These are phyloP conservation scores for Cephus runcator DNA, from an alignment of 2,888 invertebrate species.

Conservation along the genomic window DNA sequence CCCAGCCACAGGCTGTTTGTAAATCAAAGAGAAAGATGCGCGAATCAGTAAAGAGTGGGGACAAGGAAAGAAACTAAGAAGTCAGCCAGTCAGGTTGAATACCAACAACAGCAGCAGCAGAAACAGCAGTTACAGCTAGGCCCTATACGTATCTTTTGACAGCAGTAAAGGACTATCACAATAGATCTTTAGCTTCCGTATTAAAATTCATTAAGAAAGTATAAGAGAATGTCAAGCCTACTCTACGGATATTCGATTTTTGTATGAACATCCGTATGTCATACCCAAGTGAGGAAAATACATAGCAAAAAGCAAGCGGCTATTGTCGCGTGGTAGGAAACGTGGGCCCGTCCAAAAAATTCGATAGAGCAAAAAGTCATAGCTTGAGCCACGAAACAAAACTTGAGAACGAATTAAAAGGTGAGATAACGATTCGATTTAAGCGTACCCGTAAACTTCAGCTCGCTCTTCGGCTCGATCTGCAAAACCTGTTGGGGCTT, in stretches of 20 bases:
- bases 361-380: background rate
- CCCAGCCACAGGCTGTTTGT: background rate
- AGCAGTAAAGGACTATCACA: background rate
- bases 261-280: background rate
- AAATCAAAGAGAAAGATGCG: background rate
- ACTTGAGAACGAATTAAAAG: background rate
- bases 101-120: background rate
- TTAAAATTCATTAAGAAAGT: background rate
- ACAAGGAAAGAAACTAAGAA: background rate
- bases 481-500: slow-evolving; percentile 83
- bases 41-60: background rate
- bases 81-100: background rate
- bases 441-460: slow-evolving; percentile 88
- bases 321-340: background rate
- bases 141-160: background rate
- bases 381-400: background rate
- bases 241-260: background rate
- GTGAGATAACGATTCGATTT: slow-evolving; percentile 21
- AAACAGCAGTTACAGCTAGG: background rate
- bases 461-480: slow-evolving; percentile 89
- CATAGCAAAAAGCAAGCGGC: background rate
- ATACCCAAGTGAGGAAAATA: background rate
- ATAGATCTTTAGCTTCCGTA: background rate
- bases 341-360: background rate
- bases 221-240: background rate